Percentiles rank a stretch among this genome's conserved stretches.
These are phyloP conservation scores for Margaritifera margaritifera DNA, from an alignment of 2,888 invertebrate species.

Conservation along the genomic window DNA sequence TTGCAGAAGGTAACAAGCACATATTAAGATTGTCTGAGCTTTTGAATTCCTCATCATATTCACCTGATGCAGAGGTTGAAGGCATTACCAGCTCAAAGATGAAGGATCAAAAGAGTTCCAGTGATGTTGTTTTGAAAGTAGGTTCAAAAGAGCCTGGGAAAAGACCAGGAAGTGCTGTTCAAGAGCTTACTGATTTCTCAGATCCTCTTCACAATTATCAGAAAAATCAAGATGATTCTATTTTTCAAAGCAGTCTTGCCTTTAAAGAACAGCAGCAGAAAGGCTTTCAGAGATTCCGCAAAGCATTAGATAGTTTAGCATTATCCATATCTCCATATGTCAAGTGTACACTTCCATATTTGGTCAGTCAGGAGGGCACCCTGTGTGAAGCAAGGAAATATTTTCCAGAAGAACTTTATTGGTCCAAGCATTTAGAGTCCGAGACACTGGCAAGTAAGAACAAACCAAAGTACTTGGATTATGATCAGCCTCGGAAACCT, in stretches of 20 bases:
- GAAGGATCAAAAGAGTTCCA: too few species aligned
- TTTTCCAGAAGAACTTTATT: constrained; percentile 84
- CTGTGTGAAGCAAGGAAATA: constrained; percentile 82
- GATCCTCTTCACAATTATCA: constrained; percentile 84
- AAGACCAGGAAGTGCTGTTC: too few species aligned
- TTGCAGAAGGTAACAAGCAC: too few species aligned
- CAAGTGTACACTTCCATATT: constrained; percentile 87
- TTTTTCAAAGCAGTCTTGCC: constrained; percentile 55
- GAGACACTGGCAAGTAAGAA: constrained; percentile 6
- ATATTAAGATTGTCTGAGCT: too few species aligned
- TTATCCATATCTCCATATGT: constrained; percentile 91
- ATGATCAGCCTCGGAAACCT: constrained; percentile 28
- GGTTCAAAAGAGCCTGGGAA: too few species aligned
- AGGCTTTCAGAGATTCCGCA: constrained; percentile 69
- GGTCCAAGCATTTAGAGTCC: constrained; percentile 75
- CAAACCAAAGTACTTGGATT: constrained; percentile 24
- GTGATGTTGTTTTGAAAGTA: too few species aligned
- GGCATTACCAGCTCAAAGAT: too few species aligned
- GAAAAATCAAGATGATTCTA: constrained; percentile 73
- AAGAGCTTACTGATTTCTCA: constrained; percentile 59
- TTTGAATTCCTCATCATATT: too few species aligned
- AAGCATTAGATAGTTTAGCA: constrained; percentile 83
- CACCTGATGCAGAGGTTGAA: too few species aligned
- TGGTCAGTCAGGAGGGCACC: constrained; percentile 88
- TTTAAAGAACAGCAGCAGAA: constrained; percentile 53